Conservation (phyloP, 2,797 vertebrate genomes). For the Danionella dracula region DNA sequence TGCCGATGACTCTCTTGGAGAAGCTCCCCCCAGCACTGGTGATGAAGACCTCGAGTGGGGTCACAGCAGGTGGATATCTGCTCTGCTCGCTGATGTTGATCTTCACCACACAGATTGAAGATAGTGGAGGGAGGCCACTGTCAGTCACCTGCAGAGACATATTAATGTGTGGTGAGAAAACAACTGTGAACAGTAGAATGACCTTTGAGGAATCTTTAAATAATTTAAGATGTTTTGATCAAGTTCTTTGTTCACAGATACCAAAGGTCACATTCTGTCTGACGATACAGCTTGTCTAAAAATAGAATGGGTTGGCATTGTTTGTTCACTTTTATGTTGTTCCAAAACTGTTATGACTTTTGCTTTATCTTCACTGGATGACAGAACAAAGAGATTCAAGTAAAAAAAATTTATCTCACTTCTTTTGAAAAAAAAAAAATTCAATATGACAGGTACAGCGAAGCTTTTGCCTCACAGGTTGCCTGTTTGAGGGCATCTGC, state of each 20-base stretch:
- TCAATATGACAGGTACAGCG: too few relatives aligned
- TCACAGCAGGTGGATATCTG: slow-evolving; percentile 78
- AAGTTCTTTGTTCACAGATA: neutral
- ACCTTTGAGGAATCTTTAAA: slow-evolving; percentile 5
- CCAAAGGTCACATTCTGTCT: neutral
- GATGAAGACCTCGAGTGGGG: slow-evolving; percentile 90
- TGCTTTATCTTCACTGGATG: neutral
- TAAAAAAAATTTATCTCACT: too few relatives aligned
- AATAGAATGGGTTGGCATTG: neutral
- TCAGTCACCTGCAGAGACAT: slow-evolving; percentile 77
- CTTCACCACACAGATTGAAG: slow-evolving; percentile 82
- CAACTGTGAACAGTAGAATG: neutral
- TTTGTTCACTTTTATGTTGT: neutral
- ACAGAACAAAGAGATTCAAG: neutral
- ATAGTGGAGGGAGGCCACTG: slow-evolving; percentile 84
- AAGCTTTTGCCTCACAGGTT: too few relatives aligned
- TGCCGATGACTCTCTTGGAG: slow-evolving; percentile 80
- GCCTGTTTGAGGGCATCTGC: too few relatives aligned
- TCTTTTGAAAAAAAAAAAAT: too few relatives aligned
- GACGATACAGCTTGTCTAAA: neutral
- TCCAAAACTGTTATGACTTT: neutral
- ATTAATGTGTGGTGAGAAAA: slow-evolving; percentile 13
- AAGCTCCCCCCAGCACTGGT: slow-evolving; percentile 71
- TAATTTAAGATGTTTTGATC: neutral
- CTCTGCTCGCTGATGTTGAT: slow-evolving; percentile 87